Conservation (phyloP, 2,113 vertebrate species). For the Ciconia maguari region DNA sequence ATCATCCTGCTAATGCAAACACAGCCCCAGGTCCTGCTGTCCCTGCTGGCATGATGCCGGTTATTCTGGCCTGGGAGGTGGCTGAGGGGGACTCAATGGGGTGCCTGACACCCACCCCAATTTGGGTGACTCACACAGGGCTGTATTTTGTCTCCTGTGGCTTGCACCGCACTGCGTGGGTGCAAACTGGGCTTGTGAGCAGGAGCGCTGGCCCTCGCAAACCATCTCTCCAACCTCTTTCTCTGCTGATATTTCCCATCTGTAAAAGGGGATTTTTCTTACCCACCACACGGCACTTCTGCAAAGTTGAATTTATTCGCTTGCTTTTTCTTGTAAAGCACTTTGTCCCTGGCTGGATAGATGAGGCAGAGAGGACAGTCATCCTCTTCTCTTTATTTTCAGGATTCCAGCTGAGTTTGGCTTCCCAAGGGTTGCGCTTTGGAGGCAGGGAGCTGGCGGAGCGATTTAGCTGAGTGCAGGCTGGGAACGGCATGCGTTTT, state of each 20-base stretch:
- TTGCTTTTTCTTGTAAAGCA: neutral
- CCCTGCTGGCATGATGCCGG: too few species aligned
- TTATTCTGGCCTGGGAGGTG: neutral
- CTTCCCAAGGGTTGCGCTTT: neutral
- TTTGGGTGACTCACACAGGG: accelerated
- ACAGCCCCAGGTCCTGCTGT: neutral
- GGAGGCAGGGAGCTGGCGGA: neutral
- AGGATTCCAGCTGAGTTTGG: neutral
- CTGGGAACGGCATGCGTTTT: neutral
- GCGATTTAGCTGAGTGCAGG: neutral
- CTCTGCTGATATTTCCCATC: neutral
- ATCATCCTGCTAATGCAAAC: neutral
- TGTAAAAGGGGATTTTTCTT: neutral
- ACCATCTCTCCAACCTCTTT: neutral
- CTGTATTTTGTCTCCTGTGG: neutral
- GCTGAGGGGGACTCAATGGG: neutral
- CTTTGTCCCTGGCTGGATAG: neutral
- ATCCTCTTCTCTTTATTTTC: neutral
- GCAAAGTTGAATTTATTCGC: neutral
- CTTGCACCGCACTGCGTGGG: neutral
- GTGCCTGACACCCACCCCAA: neutral
- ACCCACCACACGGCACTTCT: neutral
- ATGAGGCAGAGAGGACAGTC: neutral
- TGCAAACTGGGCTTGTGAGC: neutral
- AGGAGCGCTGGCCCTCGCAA: neutral